These are phyloP conservation scores for Phasia obesa DNA, from an alignment of 2,888 invertebrate species.

Conservation along the genomic window DNA sequence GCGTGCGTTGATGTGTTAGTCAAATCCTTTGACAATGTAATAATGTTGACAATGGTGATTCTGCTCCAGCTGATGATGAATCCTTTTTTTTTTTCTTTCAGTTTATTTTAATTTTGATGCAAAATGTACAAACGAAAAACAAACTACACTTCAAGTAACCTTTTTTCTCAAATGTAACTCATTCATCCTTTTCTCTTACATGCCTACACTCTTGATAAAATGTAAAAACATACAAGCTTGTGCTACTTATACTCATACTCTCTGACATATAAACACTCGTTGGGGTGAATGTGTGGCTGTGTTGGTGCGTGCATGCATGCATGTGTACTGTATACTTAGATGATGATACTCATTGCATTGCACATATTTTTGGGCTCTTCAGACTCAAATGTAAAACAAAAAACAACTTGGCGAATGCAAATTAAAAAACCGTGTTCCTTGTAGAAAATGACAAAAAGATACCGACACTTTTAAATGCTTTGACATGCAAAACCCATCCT, in stretches of 20 bases:
- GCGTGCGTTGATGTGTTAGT: background rate
- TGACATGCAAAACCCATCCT: slow-evolving; percentile 66
- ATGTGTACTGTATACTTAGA: slow-evolving; percentile 34
- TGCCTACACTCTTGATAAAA: background rate
- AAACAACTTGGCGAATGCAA: slow-evolving; percentile 47
- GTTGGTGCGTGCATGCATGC: background rate
- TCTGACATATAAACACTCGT: background rate
- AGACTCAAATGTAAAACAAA: slow-evolving; percentile 35
- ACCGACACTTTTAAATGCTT: slow-evolving; percentile 69
- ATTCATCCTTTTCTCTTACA: background rate
- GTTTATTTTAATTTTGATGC: slow-evolving; percentile 40
- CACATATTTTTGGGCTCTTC: slow-evolving; percentile 59
- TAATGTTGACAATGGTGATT: slow-evolving; percentile 42
- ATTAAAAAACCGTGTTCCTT: slow-evolving; percentile 65
- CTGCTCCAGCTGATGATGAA: slow-evolving; percentile 35
- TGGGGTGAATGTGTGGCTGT: background rate
- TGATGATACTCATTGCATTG: slow-evolving; percentile 54
- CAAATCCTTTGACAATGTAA: slow-evolving; percentile 62
- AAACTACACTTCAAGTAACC: slow-evolving; percentile 49
- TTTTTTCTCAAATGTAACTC: slow-evolving; percentile 29
- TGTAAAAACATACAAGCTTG: background rate
- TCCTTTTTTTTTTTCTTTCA: background rate
- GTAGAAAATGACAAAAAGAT: slow-evolving; percentile 58
- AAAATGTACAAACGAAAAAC: slow-evolving; percentile 46
- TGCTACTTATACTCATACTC: background rate